Evolutionary conservation across 2,797 vertebrate genomes (phyloP).

Genomic region (Sarcophilus harrisii): DNA sequence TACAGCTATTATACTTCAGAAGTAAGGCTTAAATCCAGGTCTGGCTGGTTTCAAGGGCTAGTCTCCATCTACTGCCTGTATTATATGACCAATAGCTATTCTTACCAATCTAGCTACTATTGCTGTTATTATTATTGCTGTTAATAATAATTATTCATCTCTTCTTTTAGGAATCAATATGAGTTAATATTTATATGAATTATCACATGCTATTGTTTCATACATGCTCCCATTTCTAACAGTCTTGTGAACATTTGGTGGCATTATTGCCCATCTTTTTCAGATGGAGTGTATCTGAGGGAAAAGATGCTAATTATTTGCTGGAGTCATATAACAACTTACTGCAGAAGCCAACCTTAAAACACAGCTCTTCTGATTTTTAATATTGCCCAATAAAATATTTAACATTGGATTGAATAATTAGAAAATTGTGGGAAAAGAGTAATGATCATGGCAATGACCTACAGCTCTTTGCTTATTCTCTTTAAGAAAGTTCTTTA

Average conservation of each 20-base stretch:
- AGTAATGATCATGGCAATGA: conserved; percentile 17
- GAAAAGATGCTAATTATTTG: conserved; percentile 37
- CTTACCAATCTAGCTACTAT: too few relatives aligned
- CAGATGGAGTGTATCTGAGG: not conserved
- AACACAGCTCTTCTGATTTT: conserved; percentile 21
- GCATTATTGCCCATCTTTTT: not conserved
- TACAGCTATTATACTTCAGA: not conserved
- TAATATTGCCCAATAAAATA: conserved; percentile 1
- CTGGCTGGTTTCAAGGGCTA: not conserved
- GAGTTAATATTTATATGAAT: conserved; percentile 18
- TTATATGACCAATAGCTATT: not conserved
- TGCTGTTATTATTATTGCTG: not conserved
- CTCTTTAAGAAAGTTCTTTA: conserved; percentile 3
- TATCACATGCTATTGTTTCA: not conserved
- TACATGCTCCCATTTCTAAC: not conserved
- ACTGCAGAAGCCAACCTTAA: conserved; percentile 14
- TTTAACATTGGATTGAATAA: conserved; percentile 18
- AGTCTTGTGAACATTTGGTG: not conserved
- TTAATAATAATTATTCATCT: not conserved
- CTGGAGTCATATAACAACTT: not conserved
- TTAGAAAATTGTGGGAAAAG: not conserved
- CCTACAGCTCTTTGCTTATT: not conserved
- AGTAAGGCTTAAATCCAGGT: not conserved
- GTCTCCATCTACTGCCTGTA: not conserved
- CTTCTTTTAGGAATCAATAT: not conserved